Percentiles rank a stretch among this genome's conserved stretches.
These are phyloP conservation scores for Catamblyrhynchus diadema DNA, from an alignment of 2,797 vertebrate species.

Conservation along the genomic window DNA sequence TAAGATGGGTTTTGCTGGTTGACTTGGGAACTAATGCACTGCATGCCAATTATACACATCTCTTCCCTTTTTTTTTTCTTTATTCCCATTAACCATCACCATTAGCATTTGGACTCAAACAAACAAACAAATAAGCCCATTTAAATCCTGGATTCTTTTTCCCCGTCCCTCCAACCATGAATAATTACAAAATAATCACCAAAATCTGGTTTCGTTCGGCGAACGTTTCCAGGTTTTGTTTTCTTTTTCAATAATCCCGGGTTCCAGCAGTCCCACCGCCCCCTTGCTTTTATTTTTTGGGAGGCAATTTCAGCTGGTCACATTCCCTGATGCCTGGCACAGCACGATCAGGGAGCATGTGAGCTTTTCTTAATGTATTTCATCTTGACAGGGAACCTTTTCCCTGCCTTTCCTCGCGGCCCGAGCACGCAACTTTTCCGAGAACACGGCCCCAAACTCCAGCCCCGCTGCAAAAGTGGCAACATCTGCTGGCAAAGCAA, in stretches of 20 bases:
- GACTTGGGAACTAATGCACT: neutral
- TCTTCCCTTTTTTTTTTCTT: neutral
- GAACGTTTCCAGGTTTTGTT: conserved; percentile 37
- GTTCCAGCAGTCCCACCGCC: neutral
- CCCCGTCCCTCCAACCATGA: neutral
- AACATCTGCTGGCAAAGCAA: neutral
- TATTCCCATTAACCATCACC: neutral
- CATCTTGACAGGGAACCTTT: neutral
- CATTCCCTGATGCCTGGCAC: conserved; percentile 20
- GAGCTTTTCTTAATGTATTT: conserved; percentile 10
- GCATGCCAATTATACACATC: neutral
- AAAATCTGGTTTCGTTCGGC: neutral
- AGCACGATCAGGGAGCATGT: neutral
- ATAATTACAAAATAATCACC: conserved; percentile 23
- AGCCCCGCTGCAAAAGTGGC: neutral
- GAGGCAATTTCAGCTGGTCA: conserved; percentile 3
- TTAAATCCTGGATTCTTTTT: neutral
- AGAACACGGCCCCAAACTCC: neutral
- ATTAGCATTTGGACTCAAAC: conserved; percentile 13
- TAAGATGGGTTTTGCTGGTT: neutral
- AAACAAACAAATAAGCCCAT: neutral
- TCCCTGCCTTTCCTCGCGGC: neutral
- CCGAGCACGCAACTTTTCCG: neutral
- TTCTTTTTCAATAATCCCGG: neutral
- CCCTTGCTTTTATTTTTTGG: neutral